Evolutionary conservation across 2,888 invertebrate species (phyloP).

Genomic region (Lasioglossum malachurum): DNA sequence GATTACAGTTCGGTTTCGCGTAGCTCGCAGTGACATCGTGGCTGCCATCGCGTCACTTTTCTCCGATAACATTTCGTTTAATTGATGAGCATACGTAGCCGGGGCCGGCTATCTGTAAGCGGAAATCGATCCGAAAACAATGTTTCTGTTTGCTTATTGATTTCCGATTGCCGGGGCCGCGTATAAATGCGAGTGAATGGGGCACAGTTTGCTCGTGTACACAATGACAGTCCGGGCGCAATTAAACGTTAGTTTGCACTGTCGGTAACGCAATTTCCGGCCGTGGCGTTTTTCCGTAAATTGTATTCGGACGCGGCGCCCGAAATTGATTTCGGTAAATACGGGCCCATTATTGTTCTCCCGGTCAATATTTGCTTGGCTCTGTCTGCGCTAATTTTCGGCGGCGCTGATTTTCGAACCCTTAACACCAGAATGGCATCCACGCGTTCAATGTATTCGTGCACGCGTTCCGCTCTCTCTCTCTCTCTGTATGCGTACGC

Average conservation of each 20-base stretch:
- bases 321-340: conserved; percentile 55
- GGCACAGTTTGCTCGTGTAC: conserved; percentile 57
- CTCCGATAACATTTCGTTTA: conserved; percentile 55
- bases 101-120: conserved; percentile 55
- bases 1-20: conserved; percentile 27
- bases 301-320: conserved; percentile 43
- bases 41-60: conserved; percentile 28
- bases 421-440: neutral
- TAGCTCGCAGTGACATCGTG: neutral
- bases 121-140: conserved; percentile 70
- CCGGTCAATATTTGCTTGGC: conserved; percentile 43
- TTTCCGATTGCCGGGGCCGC: conserved; percentile 66
- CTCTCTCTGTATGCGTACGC: neutral
- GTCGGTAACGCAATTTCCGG: conserved; percentile 63
- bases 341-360: conserved; percentile 43
- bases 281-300: conserved; percentile 55
- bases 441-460: neutral
- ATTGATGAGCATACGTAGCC: conserved; percentile 57
- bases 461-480: neutral
- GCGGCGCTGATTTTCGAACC: conserved; percentile 1
- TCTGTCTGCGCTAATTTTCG: conserved; percentile 21
- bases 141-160: conserved; percentile 69
- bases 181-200: conserved; percentile 61
- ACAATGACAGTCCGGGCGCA: conserved; percentile 61
- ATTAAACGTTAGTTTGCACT: conserved; percentile 69